Conservation (phyloP, 2,797 vertebrate species). For the Xiphorhynchus erythropygius region DNA sequence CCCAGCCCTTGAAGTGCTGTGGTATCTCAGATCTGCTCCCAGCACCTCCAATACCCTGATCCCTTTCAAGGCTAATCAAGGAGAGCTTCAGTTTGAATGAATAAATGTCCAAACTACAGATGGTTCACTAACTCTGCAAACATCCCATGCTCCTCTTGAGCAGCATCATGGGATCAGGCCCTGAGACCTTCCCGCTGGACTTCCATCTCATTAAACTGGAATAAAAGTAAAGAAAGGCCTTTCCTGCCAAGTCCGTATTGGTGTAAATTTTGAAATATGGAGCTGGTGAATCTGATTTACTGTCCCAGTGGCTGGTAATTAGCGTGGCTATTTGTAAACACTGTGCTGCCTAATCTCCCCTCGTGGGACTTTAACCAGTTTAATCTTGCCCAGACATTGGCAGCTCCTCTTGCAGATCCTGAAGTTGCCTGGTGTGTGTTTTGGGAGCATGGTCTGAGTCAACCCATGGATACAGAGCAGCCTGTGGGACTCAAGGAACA, state of each 20-base stretch:
- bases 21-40: neutral
- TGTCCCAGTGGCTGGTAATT: neutral
- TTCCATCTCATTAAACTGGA: neutral
- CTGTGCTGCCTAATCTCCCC: neutral
- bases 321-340: neutral
- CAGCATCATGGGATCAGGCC: neutral
- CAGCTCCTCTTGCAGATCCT: neutral
- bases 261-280: neutral
- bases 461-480: fast-evolving
- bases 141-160: neutral
- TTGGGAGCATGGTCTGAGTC: fast-evolving
- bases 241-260: neutral
- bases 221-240: neutral
- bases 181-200: neutral
- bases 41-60: neutral
- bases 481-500: fast-evolving
- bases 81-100: neutral
- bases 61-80: neutral
- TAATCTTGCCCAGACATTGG: neutral
- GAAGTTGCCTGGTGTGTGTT: fast-evolving
- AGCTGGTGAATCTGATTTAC: neutral
- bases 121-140: neutral
- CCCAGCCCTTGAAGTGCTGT: neutral
- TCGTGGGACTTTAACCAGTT: neutral
- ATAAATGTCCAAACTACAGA: neutral